Evolutionary conservation across 1,140 invertebrate species (phyloP).

Genomic region (Pachyrhynchus sulphureomaculatus): DNA sequence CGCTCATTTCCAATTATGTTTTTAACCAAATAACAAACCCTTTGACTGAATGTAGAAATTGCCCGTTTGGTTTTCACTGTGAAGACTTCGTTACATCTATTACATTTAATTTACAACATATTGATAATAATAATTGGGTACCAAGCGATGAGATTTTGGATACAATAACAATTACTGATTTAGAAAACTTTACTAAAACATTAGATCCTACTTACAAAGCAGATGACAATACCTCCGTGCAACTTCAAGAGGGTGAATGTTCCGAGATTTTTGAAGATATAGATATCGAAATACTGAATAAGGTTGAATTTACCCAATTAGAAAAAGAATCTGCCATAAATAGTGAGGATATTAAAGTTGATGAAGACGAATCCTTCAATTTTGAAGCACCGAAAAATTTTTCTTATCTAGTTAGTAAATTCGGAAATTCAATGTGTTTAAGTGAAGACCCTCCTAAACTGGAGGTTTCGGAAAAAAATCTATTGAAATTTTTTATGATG

Average conservation of each 20-base stretch:
- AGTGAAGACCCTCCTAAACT: not conserved
- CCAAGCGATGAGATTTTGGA: constrained; percentile 22
- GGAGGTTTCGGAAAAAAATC: not conserved
- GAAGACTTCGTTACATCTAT: constrained; percentile 2
- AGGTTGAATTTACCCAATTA: not conserved
- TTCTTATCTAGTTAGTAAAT: constrained; percentile 26
- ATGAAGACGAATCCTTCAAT: constrained; percentile 25
- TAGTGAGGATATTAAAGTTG: constrained; percentile 3
- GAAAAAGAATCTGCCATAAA: not conserved
- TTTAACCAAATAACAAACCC: constrained; percentile 4
- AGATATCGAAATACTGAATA: not conserved
- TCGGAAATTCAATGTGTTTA: constrained; percentile 11
- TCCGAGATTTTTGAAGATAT: not conserved
- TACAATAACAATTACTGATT: constrained; percentile 23
- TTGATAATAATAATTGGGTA: constrained; percentile 19
- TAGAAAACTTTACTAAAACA: constrained; percentile 17
- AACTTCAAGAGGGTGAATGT: not conserved
- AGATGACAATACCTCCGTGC: not conserved
- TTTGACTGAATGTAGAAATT: constrained; percentile 21
- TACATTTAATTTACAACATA: not conserved
- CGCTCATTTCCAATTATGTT: constrained; percentile 31
- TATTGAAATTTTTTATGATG: constrained; percentile 31
- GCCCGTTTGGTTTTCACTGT: constrained; percentile 27
- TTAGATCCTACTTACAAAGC: not conserved
- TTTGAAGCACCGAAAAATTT: constrained; percentile 39